A percentile compares a stretch with the other conserved stretches of the same genome.
Evolutionary conservation across 2,888 invertebrate species (phyloP).

Genomic region (Drosophila demipolita): DNA sequence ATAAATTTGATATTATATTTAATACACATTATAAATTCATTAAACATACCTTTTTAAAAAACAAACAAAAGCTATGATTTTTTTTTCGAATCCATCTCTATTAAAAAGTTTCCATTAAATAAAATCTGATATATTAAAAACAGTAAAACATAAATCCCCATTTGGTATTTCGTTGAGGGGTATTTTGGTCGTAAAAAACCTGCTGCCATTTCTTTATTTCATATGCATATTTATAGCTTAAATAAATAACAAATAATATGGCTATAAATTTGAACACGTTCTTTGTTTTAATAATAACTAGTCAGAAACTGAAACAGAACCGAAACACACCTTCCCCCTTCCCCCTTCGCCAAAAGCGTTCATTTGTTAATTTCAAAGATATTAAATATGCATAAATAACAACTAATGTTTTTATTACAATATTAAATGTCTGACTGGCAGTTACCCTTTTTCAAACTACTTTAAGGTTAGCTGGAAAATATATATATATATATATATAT

Average conservation of each 20-base stretch:
- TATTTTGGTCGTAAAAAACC: constrained; percentile 60
- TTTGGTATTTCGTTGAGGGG: constrained; percentile 17
- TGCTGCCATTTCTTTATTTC: constrained; percentile 68
- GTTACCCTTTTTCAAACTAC: constrained; percentile 18
- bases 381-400: constrained; percentile 78
- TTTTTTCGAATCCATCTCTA: not conserved
- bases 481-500: not conserved
- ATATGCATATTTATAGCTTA: constrained; percentile 78
- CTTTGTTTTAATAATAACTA: constrained; percentile 75
- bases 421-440: not conserved
- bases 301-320: constrained; percentile 23
- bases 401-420: not conserved
- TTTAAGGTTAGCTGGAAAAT: not conserved
- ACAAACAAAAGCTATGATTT: not conserved
- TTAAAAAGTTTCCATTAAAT: not conserved
- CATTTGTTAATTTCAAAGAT: constrained; percentile 56
- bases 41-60: not conserved
- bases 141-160: not conserved
- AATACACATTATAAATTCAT: not conserved
- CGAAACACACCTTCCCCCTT: not conserved
- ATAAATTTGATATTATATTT: not conserved
- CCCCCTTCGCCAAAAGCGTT: constrained; percentile 28
- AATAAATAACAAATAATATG: constrained; percentile 79
- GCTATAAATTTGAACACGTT: constrained; percentile 76
- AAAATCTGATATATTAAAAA: no score